These are phyloP conservation scores for Phania funesta DNA, from an alignment of 2,888 invertebrate species.

Conservation along the genomic window DNA sequence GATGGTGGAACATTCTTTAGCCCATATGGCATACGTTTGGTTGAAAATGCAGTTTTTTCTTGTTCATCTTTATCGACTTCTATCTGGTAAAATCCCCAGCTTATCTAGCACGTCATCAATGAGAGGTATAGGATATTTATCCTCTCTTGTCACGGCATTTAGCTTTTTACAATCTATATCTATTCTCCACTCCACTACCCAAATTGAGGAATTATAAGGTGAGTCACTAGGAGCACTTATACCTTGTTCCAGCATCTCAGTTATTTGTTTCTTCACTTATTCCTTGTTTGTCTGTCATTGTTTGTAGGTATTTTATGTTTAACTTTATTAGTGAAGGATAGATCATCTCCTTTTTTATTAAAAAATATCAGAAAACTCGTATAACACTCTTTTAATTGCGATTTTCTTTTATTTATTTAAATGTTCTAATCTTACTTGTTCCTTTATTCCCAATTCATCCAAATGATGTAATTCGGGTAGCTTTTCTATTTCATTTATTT, in stretches of 20 bases:
- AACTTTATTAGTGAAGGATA: background rate
- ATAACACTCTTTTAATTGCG: too few species aligned
- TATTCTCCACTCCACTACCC: background rate
- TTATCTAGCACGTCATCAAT: background rate
- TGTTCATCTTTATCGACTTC: slow-evolving; percentile 5
- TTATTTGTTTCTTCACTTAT: too few species aligned
- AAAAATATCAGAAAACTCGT: too few species aligned
- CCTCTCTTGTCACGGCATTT: background rate
- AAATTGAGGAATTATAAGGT: too few species aligned
- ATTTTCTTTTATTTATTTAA: background rate
- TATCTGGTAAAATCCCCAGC: slow-evolving; percentile 15
- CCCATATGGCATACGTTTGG: slow-evolving; percentile 6
- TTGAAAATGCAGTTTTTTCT: slow-evolving; percentile 13
- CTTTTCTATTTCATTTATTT: background rate
- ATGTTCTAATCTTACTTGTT: background rate
- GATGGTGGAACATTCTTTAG: background rate
- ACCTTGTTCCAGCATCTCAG: too few species aligned
- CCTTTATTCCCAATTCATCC: background rate
- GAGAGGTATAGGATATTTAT: background rate
- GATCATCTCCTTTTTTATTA: too few species aligned
- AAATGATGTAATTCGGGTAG: background rate
- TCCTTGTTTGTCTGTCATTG: too few species aligned
- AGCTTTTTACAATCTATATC: background rate
- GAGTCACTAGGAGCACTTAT: too few species aligned
- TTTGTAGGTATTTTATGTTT: background rate